A percentile compares a stretch with the other conserved stretches of the same genome.
Evolutionary conservation across 2,797 vertebrate species (phyloP).

Genomic region (Fratercula arctica): DNA sequence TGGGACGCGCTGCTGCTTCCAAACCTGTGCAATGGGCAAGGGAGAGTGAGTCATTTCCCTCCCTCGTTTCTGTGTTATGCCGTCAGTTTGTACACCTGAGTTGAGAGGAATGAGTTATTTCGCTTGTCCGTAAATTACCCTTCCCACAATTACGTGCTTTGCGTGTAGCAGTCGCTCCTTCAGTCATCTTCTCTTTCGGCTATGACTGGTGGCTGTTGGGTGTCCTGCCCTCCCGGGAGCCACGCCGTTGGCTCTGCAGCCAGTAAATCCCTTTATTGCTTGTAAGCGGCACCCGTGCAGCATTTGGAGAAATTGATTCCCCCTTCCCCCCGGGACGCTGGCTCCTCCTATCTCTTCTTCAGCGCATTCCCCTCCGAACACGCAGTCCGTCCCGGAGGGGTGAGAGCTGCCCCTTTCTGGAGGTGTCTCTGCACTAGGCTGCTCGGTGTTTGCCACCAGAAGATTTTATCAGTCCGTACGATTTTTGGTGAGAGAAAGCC

Average conservation of each 20-base stretch:
- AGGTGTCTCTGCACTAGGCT: not conserved
- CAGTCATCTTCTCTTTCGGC: not conserved
- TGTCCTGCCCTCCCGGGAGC: not conserved
- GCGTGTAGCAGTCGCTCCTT: not conserved
- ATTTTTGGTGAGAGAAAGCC: not conserved
- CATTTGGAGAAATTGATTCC: not conserved
- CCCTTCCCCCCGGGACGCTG: not conserved
- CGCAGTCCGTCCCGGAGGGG: not conserved
- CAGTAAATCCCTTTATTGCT: not conserved
- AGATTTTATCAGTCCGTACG: fast-evolving
- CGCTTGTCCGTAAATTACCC: not conserved
- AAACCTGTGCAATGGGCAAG: not conserved
- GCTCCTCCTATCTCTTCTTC: not conserved
- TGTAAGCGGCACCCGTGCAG: not conserved
- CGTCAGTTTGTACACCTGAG: not conserved
- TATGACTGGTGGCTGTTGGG: not conserved
- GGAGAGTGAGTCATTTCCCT: not conserved
- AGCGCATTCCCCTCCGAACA: not conserved
- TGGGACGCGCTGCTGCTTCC: not conserved
- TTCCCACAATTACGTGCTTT: not conserved
- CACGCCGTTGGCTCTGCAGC: not conserved
- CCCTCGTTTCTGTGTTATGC: not conserved
- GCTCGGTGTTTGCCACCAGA: not conserved
- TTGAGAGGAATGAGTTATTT: not conserved
- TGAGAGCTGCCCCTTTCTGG: not conserved